Percentiles rank a stretch among this genome's conserved stretches.
Evolutionary conservation across 2,113 vertebrate species (phyloP).

Genomic region (Thomomys bottae): DNA sequence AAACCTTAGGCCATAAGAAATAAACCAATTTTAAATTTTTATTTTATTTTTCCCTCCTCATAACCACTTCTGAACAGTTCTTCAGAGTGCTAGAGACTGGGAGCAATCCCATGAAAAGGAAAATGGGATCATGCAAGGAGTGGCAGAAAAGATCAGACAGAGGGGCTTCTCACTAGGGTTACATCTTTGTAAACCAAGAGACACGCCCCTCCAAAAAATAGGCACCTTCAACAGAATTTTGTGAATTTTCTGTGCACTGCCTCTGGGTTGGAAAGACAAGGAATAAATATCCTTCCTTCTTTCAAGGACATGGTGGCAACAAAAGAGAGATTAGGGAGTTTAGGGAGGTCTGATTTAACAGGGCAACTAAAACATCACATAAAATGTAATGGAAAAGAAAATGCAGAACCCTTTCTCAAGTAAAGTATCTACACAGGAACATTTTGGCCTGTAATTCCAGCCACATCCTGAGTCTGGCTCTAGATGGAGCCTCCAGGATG

Average conservation of each 20-base stretch:
- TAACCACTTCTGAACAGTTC: background rate
- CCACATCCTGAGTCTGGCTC: background rate
- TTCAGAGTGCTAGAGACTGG: background rate
- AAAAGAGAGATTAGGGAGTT: background rate
- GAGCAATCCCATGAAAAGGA: background rate
- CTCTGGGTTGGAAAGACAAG: background rate
- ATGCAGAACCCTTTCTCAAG: slow-evolving; percentile 5
- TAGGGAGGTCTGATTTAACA: background rate
- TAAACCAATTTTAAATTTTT: background rate
- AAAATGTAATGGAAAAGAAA: background rate
- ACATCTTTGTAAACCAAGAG: background rate
- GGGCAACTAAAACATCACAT: background rate
- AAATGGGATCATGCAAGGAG: background rate
- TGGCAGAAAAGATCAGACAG: background rate
- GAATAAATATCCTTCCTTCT: background rate
- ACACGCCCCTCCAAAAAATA: background rate
- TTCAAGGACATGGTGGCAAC: background rate
- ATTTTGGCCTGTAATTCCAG: too few relatives aligned
- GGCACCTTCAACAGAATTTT: background rate
- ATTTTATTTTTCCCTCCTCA: too few relatives aligned
- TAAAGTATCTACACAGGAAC: background rate
- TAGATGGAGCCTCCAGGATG: background rate
- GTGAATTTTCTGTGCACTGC: background rate
- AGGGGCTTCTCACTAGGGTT: background rate
- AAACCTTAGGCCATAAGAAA: background rate